These are phyloP conservation scores for Chrysolophus pictus DNA, from an alignment of 2,797 vertebrate species.

Conservation along the genomic window DNA sequence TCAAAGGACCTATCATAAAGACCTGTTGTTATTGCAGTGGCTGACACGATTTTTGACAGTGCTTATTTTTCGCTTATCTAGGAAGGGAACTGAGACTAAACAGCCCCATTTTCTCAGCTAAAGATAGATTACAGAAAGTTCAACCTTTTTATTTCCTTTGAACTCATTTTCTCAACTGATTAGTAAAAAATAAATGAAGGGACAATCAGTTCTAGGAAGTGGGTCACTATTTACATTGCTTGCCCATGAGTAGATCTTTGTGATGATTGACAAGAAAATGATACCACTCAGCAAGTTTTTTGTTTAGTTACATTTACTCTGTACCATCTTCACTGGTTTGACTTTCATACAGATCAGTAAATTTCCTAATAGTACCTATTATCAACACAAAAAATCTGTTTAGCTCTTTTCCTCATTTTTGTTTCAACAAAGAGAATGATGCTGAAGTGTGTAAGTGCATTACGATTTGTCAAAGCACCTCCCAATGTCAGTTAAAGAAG, in stretches of 20 bases:
- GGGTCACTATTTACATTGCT: neutral
- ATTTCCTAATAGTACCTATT: neutral
- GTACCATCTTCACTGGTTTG: neutral
- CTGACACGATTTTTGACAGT: neutral
- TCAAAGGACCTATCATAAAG: neutral
- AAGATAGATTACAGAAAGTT: neutral
- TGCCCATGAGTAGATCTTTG: neutral
- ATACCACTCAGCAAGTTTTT: slow-evolving; percentile 1
- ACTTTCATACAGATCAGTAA: neutral
- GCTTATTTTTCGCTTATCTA: neutral
- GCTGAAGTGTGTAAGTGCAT: neutral
- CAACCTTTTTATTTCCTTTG: neutral
- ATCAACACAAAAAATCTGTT: neutral
- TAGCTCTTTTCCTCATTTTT: neutral
- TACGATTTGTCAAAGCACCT: neutral
- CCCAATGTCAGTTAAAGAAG: neutral
- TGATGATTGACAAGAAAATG: neutral
- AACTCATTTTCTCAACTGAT: neutral
- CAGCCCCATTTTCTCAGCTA: neutral
- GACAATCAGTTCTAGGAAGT: slow-evolving; percentile 2
- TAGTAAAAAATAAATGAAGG: neutral
- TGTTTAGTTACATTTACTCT: slow-evolving; percentile 1
- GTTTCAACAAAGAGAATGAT: neutral
- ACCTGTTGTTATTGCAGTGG: neutral
- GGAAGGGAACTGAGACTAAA: neutral